Base-by-base conservation (phyloP, 2,888 invertebrate species). In the Eubasilissa splendida region DNA sequence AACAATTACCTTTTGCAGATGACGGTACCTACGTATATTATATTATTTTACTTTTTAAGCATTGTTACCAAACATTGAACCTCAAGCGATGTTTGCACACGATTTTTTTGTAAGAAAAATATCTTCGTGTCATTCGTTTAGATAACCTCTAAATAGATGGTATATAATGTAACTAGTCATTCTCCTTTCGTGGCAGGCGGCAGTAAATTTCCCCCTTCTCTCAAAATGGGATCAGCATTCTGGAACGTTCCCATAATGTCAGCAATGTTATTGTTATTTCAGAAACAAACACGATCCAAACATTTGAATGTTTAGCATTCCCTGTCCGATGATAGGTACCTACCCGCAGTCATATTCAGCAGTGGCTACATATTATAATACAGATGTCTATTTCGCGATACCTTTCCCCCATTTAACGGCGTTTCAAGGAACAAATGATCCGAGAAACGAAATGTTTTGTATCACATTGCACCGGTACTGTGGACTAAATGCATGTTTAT, bases 401-500 rank as follows among this genome's bases (percentile, higher is more conserved):
- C 31, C 22, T 22, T 60, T n/a, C 77, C 59, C 22, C 42, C 31
- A 11, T 50, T 59, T 68, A 68, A 31, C 50, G 59, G 33, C 33
- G 66, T 56, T 74, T 58, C 66, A 66, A 54, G 56, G 22, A 65
- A 12, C 56, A 79, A 79, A 79, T 79, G 74, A 74, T 63, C 63
- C 63, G 66, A 79, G 50, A 79, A 53, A 65, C 66, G 66, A 10
- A 63, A 71, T 22, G 60, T 79, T 79, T 79, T 74, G 65, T 74
- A 54, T 22, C 14, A 66, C 50, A 79, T 74, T 71, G 59, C 59
- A 77, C 42, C 68, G 53, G 10, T 12, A 66, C 52, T 42, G 52
- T 68, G 63, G 31, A 12, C 22, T 63, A 22, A 53, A 76, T 76
- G 14, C 52, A n/a, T 54, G 63, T 31, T 42, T 14, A 65, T 22